A percentile compares a stretch with the other conserved stretches of the same genome.
These are phyloP conservation scores for Chloroceryle amazona DNA, from an alignment of 2,797 vertebrate genomes.

Conservation along the genomic window DNA sequence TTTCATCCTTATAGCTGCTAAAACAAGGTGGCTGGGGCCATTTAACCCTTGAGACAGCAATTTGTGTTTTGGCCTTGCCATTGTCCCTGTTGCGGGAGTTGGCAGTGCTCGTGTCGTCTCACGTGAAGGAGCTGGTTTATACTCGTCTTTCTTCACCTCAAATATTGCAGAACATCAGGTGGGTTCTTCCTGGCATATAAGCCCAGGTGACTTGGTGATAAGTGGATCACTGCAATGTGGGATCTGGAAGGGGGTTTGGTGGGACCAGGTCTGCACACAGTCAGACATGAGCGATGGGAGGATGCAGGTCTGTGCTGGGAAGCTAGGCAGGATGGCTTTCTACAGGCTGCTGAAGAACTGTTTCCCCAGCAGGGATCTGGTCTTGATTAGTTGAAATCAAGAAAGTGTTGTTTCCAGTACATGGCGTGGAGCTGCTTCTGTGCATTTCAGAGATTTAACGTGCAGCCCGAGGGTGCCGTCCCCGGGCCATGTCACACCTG, in stretches of 20 bases:
- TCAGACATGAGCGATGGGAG: fast-evolving
- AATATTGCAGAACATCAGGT: background rate
- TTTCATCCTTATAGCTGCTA: background rate
- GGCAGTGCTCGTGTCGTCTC: fast-evolving
- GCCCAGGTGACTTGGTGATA: fast-evolving
- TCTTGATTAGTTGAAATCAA: background rate
- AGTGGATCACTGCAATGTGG: background rate
- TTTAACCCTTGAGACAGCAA: background rate
- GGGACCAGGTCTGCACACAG: fast-evolving
- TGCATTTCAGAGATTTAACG: background rate
- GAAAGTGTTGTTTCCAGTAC: fast-evolving
- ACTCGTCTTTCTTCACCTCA: fast-evolving
- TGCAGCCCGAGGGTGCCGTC: fast-evolving
- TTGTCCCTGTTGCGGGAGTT: background rate
- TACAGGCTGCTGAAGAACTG: fast-evolving
- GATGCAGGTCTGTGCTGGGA: background rate
- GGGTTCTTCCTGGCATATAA: background rate
- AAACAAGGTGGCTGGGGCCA: background rate
- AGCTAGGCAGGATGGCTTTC: background rate
- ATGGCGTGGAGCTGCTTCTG: background rate
- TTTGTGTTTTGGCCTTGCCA: background rate
- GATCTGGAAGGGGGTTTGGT: fast-evolving
- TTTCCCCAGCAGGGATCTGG: fast-evolving
- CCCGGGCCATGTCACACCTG: background rate
- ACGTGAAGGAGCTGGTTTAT: background rate